Evolutionary conservation across 2,797 vertebrate genomes (phyloP), one percentile per base, ranked within the genome.

Genomic region (Sternotherus odoratus): DNA sequence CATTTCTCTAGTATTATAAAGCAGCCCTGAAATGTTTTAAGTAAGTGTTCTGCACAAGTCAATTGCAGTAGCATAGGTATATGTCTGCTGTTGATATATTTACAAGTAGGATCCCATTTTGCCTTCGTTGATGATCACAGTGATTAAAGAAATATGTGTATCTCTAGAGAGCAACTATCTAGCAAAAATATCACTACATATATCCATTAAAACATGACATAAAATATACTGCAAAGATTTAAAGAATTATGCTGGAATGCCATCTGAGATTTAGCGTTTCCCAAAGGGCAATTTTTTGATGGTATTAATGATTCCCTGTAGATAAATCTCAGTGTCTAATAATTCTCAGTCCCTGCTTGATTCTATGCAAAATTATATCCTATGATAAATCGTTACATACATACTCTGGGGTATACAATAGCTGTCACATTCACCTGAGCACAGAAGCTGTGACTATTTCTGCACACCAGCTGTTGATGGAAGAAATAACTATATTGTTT

Each of bases 261-360:
- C 2, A 0, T 89, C 79, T 94, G 94, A 74, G 95, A 95, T 89
- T 95, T 93, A 86, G 30, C 54, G 30, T 86, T 89, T 94, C 85
- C 93, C 88, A 92, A 90, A 85, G 74, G 93, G 81, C 39, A 83
- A 26, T 86, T 95, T 95, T 94, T 91, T 95, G 50, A 90, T 89
- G 79, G 50, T 83, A 89, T 94, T 96, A 95, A 91, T 0, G 39
- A 95, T 92, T 75, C 94, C 90, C 79, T 94, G 79, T 79, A 50
- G 85, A 92, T 87, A 93, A 96, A 94, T 85, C 87, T 91, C 78
- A 79, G 57, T 77, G 26, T 88, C 90, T 96, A 94, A 92, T 96
- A 87, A 63, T 86, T 84, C 90, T 91, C 83, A 56, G 49, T 92
- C 83, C 43, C 79, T 86, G 82, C 51, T 75, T 82, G 82, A 89